Conservation (phyloP, 2,113 vertebrate genomes). For the Nycticryphes semicollaris region DNA sequence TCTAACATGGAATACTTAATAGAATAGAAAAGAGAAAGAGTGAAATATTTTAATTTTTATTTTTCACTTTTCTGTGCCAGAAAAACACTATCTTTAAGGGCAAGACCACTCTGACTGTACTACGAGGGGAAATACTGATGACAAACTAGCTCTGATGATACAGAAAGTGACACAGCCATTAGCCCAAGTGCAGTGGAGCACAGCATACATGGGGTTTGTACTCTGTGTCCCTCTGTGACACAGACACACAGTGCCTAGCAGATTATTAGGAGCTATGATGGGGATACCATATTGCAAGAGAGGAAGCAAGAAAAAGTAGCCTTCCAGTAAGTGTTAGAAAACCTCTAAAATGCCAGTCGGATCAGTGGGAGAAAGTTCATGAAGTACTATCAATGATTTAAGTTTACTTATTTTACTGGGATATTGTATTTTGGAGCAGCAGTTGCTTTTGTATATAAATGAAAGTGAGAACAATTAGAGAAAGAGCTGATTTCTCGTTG, state of each 20-base stretch:
- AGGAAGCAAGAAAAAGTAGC: background rate
- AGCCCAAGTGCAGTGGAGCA: background rate
- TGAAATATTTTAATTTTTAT: no score
- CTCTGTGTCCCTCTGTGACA: background rate
- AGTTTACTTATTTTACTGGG: background rate
- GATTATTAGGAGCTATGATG: background rate
- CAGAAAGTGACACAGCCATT: background rate
- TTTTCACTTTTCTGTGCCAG: background rate
- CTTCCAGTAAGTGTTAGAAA: background rate
- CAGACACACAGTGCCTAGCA: accelerated
- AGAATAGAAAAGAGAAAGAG: background rate
- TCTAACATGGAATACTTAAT: background rate
- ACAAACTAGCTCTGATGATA: background rate
- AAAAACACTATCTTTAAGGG: background rate
- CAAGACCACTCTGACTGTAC: background rate
- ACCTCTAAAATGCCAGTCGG: background rate
- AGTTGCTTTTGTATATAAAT: background rate
- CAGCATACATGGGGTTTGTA: accelerated
- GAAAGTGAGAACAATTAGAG: background rate
- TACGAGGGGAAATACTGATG: accelerated
- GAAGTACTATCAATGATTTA: background rate
- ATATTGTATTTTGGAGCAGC: background rate
- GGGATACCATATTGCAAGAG: background rate
- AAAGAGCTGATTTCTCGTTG: background rate
- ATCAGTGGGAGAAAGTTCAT: background rate